Conservation (phyloP, 2,797 vertebrate species). For the Crenichthys baileyi region DNA sequence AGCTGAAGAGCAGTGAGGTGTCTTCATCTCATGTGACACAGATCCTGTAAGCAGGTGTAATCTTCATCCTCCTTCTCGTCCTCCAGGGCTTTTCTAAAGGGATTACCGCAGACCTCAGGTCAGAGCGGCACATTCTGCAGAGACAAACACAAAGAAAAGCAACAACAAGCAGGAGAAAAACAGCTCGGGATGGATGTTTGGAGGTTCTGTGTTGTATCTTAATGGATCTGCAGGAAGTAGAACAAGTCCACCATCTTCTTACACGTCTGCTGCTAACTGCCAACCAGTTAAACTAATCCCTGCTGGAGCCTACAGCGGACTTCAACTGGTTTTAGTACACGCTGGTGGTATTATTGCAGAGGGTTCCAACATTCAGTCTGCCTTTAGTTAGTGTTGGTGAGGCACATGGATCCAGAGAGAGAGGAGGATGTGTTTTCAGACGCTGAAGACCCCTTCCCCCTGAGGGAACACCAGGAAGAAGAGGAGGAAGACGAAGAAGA, state of each 20-base stretch:
- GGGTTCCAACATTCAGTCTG: not conserved
- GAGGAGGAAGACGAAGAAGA: slow-evolving; percentile 76
- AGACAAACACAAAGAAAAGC: not conserved
- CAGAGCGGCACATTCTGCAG: slow-evolving; percentile 19
- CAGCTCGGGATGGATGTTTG: not conserved
- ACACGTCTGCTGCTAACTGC: not conserved
- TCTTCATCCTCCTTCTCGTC: slow-evolving; percentile 24
- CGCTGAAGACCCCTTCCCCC: slow-evolving; percentile 11
- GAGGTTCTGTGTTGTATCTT: not conserved
- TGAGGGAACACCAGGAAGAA: slow-evolving; percentile 24
- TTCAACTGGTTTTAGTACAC: not conserved
- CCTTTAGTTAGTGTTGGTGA: not conserved
- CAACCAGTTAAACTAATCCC: not conserved
- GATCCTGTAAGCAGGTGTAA: slow-evolving; percentile 46
- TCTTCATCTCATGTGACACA: slow-evolving; percentile 39
- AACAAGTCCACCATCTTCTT: not conserved
- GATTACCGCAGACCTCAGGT: slow-evolving; percentile 47
- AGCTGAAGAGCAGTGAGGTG: slow-evolving; percentile 6
- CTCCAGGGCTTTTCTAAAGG: slow-evolving; percentile 2
- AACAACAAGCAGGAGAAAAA: not conserved
- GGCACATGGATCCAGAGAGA: slow-evolving; percentile 51
- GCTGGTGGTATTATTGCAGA: not conserved
- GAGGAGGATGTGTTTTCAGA: slow-evolving; percentile 55
- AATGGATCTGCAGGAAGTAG: not conserved
- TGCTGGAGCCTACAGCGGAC: not conserved